These are phyloP conservation scores for Ridgeia piscesae DNA, from an alignment of 1,140 invertebrate species.

Conservation along the genomic window DNA sequence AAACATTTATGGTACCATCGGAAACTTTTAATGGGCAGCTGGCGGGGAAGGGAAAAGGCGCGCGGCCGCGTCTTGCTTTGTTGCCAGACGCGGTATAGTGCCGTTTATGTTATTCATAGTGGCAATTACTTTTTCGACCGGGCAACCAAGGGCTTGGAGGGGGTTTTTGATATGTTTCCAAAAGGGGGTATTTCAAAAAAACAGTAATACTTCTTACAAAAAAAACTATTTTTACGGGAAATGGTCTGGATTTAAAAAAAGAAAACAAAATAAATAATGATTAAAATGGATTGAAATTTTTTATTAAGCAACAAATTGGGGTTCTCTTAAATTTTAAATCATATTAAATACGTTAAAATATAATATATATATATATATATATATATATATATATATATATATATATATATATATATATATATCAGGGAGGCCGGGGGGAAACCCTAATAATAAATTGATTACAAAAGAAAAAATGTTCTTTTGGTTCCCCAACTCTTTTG, in stretches of 20 bases:
- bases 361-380: too few relatives aligned
- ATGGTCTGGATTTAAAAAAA: too few relatives aligned
- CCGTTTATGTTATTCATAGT: not conserved
- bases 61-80: not conserved
- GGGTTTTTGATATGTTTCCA: not conserved
- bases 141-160: not conserved
- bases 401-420: too few relatives aligned
- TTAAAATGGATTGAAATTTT: not conserved
- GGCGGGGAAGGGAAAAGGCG: not conserved
- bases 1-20: not conserved
- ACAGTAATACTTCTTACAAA: not conserved
- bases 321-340: not conserved
- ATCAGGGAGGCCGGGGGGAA: too few relatives aligned
- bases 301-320: not conserved
- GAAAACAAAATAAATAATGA: too few relatives aligned
- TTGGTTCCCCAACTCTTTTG: too few relatives aligned
- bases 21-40: not conserved
- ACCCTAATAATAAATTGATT: too few relatives aligned
- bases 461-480: too few relatives aligned
- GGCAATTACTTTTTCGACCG: not conserved
- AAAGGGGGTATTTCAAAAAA: not conserved
- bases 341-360: too few relatives aligned
- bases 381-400: too few relatives aligned
- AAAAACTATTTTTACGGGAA: not conserved
- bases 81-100: not conserved